Base-by-base conservation (phyloP, 2,888 invertebrate species). In the Xanthorhoe spadicearia region DNA sequence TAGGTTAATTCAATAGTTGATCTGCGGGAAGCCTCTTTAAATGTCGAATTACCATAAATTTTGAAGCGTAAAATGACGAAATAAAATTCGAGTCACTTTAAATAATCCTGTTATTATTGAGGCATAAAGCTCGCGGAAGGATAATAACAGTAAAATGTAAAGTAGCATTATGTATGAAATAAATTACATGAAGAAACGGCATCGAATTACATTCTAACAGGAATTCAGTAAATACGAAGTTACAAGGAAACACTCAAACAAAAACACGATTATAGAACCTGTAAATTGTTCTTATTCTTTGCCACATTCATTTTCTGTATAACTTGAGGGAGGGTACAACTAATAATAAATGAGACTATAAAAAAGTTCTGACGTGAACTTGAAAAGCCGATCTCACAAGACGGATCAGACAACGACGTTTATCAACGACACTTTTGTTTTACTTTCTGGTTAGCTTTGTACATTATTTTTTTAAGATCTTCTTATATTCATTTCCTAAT, bases 261-360 rank as follows among this genome's bases (percentile, higher is more conserved):
- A 71, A 72, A 73, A 75, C 70, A 73, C 60, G 23, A 23, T 70
- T 71, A 72, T 70, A 68, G 61, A 52, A 67, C 58, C 52, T 56
- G 49, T 62, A 67, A 67, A 73, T 72, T 71, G 66, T 72, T 65
- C 61, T 64, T 73, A 74, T 75, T 69, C 70, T 76, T 74, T 67
- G 64, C 51, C 61, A 72, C 73, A 69, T 75, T 75, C 75, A 71
- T 73, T 72, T 64, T 50, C 35, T 59, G 53, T 70, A 68, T 63
- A 64, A 68, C 68, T 73, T 52, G 66, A 61, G 4, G 53, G 61
- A 13, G 13, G 28, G 52, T 60, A 59, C 0, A 43, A 19, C 68
- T 58, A 75, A 77, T 77, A 77, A 80, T 76, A 77, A 81, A 80
- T 78, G 77, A 76, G 74, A 54, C 43, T 61, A 69, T 68, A 70